Conservation (phyloP, 2,888 invertebrate species). For the Alitta virens region DNA sequence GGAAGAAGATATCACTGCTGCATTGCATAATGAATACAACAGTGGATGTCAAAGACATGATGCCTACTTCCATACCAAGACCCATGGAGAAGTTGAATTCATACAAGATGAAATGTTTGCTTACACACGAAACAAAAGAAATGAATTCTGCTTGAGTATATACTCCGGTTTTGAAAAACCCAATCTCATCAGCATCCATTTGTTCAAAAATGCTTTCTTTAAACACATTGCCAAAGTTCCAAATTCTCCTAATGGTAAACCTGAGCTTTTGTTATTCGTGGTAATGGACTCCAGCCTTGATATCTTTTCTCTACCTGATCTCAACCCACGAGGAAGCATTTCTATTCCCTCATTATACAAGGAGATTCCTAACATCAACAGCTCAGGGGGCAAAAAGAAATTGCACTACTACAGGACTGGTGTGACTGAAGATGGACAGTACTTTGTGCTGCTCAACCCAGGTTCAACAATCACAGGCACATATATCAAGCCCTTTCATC, state of each 20-base stretch:
- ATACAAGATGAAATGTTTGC: not conserved
- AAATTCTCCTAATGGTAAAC: not conserved
- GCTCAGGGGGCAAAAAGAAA: conserved; percentile 17
- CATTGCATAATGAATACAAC: not conserved
- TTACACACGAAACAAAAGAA: not conserved
- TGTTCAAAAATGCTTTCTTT: not conserved
- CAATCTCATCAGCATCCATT: not conserved
- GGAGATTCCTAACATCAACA: conserved; percentile 17
- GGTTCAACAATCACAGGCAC: conserved; percentile 4
- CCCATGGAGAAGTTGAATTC: not conserved
- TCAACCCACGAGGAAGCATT: not conserved
- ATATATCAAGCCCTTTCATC: not conserved
- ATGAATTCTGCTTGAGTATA: not conserved
- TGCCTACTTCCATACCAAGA: not conserved
- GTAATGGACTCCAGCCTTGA: not conserved
- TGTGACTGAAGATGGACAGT: conserved; percentile 18
- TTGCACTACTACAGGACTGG: conserved; percentile 18
- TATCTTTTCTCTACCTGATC: not conserved
- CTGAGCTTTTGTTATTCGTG: not conserved
- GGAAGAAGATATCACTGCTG: not conserved
- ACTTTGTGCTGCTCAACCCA: conserved; percentile 24
- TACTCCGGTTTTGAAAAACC: not conserved
- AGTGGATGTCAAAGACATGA: not conserved
- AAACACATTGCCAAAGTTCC: not conserved
- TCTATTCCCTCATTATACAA: conserved; percentile 15